phyloP scores from a whole-genome alignment of 2,888 invertebrate genomes.

The Aleiodes alternator region DNA sequence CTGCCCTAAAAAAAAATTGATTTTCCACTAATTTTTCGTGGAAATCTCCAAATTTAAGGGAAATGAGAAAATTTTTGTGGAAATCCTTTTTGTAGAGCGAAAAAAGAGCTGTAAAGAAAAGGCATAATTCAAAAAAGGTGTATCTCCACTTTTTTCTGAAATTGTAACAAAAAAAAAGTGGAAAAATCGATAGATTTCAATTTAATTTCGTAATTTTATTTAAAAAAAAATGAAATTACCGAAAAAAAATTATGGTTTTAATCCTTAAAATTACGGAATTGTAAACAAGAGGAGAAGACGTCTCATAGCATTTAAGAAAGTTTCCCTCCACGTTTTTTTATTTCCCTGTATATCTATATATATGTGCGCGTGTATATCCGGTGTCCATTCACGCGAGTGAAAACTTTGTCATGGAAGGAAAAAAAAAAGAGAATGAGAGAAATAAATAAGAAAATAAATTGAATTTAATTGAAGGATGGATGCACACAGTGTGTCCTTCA shows the following conservation, averaged over 20 bases:
- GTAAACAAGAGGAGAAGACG: slow-evolving; percentile 18
- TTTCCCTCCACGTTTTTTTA: slow-evolving; percentile 4
- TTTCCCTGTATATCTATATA: not conserved
- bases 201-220: too few relatives aligned
- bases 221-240: too few relatives aligned
- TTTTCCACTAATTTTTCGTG: too few relatives aligned
- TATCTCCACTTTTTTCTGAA: too few relatives aligned
- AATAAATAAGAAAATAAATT: not conserved
- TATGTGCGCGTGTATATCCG: slow-evolving; percentile 36
- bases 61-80: too few relatives aligned
- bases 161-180: too few relatives aligned
- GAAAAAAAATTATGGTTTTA: not conserved
- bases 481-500: slow-evolving; percentile 45
- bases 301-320: slow-evolving; percentile 9
- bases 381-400: slow-evolving; percentile 46
- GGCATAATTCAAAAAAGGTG: too few relatives aligned
- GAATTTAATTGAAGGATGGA: slow-evolving; percentile 18
- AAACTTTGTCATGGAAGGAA: slow-evolving; percentile 34
- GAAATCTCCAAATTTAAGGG: too few relatives aligned
- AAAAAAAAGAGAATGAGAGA: slow-evolving; percentile 38
- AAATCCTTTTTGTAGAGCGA: too few relatives aligned
- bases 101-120: too few relatives aligned
- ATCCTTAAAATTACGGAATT: not conserved
- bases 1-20: too few relatives aligned
- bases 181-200: too few relatives aligned